These are phyloP conservation scores for Chrysomela aeneicollis DNA, from an alignment of 2,888 invertebrate species.

Conservation along the genomic window DNA sequence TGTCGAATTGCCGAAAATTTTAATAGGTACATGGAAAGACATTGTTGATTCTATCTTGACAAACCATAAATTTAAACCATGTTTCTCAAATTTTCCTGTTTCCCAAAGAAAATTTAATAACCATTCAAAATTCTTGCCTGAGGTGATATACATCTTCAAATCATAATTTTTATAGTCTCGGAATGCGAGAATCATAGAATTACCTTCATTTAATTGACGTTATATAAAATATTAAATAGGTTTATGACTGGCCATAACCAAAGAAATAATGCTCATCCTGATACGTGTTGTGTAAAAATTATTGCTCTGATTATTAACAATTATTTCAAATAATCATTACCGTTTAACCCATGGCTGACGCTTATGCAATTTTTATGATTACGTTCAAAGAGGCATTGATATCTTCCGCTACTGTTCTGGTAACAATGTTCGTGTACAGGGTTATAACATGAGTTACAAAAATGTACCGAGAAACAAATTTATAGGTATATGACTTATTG, in stretches of 20 bases:
- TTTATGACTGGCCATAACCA: slow-evolving; percentile 20
- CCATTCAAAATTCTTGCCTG: too few relatives aligned
- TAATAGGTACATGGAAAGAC: too few relatives aligned
- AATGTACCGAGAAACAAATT: too few relatives aligned
- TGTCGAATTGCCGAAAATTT: too few relatives aligned
- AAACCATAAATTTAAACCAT: too few relatives aligned
- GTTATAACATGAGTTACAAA: background rate
- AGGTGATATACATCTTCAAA: too few relatives aligned
- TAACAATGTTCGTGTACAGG: background rate
- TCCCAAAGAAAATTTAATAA: too few relatives aligned
- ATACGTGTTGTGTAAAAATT: slow-evolving; percentile 28
- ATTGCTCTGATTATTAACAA: slow-evolving; percentile 40
- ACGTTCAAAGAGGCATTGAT: slow-evolving; percentile 6
- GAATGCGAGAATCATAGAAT: too few relatives aligned
- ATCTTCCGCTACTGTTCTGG: background rate
- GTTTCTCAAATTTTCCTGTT: too few relatives aligned
- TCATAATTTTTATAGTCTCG: too few relatives aligned
- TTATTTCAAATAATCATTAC: slow-evolving; percentile 34
- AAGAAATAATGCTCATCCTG: slow-evolving; percentile 25
- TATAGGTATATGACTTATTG: too few relatives aligned
- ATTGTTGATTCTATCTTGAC: too few relatives aligned
- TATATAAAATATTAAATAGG: slow-evolving; percentile 32
- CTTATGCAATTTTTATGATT: slow-evolving; percentile 26
- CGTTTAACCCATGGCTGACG: slow-evolving; percentile 26
- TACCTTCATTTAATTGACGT: background rate